Evolutionary conservation across 2,113 vertebrate species (phyloP).

Genomic region (Excalfactoria chinensis): DNA sequence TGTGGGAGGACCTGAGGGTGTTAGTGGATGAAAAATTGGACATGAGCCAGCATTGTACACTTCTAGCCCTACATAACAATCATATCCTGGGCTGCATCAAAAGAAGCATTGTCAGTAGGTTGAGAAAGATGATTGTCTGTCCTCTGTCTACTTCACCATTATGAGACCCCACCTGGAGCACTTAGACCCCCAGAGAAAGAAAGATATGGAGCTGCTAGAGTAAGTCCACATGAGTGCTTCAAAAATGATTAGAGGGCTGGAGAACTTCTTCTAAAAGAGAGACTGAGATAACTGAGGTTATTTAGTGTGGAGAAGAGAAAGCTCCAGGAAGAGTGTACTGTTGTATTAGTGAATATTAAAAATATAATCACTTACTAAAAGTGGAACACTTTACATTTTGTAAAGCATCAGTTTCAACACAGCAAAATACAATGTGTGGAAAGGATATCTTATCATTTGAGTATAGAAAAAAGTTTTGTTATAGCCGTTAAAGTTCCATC

Average conservation of each 20-base stretch:
- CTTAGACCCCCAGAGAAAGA: neutral
- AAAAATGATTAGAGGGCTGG: neutral
- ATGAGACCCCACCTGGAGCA: too few relatives aligned
- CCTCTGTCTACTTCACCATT: too few relatives aligned
- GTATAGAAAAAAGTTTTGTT: constrained; percentile 66
- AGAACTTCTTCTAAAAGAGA: neutral
- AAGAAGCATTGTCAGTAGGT: too few relatives aligned
- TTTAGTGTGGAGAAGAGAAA: neutral
- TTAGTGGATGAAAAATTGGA: too few relatives aligned
- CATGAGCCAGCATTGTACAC: too few relatives aligned
- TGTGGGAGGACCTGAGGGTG: too few relatives aligned
- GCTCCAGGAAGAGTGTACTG: neutral
- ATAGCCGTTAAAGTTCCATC: constrained; percentile 63
- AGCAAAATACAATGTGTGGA: constrained; percentile 9
- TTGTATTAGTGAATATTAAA: constrained; percentile 17
- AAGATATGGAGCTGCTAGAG: neutral
- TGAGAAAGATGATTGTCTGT: too few relatives aligned
- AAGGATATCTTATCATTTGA: constrained; percentile 33
- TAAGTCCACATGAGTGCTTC: neutral
- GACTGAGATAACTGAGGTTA: neutral
- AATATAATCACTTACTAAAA: neutral
- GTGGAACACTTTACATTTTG: neutral
- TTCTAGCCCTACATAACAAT: too few relatives aligned
- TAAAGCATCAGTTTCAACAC: constrained; percentile 16
- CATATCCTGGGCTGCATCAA: too few relatives aligned